phyloP scores from a whole-genome alignment of 2,888 invertebrate species.

The Andrena praecox region DNA sequence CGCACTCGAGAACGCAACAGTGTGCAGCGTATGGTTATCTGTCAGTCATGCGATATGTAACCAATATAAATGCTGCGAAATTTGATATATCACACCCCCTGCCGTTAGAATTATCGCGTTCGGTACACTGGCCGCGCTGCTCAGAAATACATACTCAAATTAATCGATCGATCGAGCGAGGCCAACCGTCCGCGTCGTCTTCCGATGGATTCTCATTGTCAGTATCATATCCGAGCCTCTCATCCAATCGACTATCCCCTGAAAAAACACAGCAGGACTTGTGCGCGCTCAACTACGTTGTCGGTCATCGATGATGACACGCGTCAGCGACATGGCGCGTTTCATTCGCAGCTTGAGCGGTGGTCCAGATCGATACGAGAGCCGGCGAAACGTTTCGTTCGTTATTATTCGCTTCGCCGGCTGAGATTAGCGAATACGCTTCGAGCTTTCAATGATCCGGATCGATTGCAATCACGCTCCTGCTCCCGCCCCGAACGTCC shows the following conservation, averaged over 20 bases:
- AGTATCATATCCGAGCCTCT: background rate
- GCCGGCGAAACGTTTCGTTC: conserved; percentile 64
- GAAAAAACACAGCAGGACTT: conserved; percentile 21
- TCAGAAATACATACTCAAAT: background rate
- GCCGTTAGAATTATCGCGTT: background rate
- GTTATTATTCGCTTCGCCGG: conserved; percentile 53
- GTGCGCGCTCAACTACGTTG: conserved; percentile 4
- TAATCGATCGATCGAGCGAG: background rate
- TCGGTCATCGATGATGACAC: conserved; percentile 23
- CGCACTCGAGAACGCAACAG: too few relatives aligned
- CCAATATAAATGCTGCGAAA: background rate
- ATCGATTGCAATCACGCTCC: conserved; percentile 36
- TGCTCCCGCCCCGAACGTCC: background rate
- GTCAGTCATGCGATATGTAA: background rate
- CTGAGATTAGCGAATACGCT: conserved; percentile 65
- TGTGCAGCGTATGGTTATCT: too few relatives aligned
- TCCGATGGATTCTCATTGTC: background rate
- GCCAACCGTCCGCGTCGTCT: background rate
- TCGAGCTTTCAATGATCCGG: conserved; percentile 65
- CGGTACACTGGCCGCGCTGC: background rate
- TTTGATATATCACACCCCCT: background rate
- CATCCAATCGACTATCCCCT: conserved; percentile 5
- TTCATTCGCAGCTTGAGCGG: conserved; percentile 18
- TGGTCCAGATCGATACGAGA: conserved; percentile 60
- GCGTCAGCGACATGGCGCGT: conserved; percentile 27